Base-by-base conservation (phyloP, 2,888 invertebrate genomes). In the Polymixis flavicincta region DNA sequence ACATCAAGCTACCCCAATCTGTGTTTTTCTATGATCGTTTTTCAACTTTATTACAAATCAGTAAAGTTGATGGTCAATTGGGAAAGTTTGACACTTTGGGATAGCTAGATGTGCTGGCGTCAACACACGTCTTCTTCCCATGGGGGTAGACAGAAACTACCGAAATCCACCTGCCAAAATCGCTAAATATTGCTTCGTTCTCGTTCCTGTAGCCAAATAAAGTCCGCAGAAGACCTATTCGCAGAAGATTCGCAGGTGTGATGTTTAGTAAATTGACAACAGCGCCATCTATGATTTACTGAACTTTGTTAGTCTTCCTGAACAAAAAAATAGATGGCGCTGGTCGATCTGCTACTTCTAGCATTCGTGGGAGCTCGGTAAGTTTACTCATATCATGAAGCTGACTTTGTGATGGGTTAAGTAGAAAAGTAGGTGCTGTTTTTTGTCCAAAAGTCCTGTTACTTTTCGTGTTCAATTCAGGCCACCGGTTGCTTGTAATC, bases 281-380 rank as follows among this genome's bases (percentile, higher is more conserved):
- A 82, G 14, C 71, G 83, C 59, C 83, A 82, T 82, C 83, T 82
- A 14, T 28, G 0, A 11, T 1, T 42, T 9, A 9, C 1, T 11
- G 8, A 37, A 57, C 63, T 54, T 45, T 2, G 6, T 37, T 55
- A 50, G 6, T 61, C 1, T 45, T 19, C 0, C 0, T 0, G 19
- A 1, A 11, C 37, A 0, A 14, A 19, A n/a, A 17, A 19, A 57
- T 79, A 83, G 82, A 82, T 83, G 83, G 75, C 82, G 71, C 48
- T 75, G n/a, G n/a, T 48, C 1, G 19, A 19, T 1, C 1, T 25
- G 0, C 5, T 28, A 14, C 52, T 57, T 19, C 2, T 50, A 48
- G 19, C 14, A 8, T 19, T 14, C 0, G 14, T 4, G 2, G 13
- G 17, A n/a, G 28, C 17, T 45, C 6, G 4, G 5, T 22, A 17